phyloP scores from a whole-genome alignment of 2,113 vertebrate genomes.

The Erinaceus europaeus region DNA sequence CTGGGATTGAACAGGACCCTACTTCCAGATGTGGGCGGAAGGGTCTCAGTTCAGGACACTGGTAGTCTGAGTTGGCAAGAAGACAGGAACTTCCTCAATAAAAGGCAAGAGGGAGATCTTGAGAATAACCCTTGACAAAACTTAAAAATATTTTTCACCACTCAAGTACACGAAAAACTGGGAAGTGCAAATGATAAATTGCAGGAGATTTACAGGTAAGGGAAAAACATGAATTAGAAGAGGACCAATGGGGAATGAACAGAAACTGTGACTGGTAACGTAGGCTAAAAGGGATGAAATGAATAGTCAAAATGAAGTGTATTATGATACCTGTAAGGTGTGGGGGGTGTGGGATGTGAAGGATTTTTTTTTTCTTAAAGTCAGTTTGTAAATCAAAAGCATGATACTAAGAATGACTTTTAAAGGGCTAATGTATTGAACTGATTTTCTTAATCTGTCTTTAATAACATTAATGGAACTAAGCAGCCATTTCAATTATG shows the following conservation, averaged over 20 bases:
- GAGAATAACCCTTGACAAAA: neutral
- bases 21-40: neutral
- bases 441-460: constrained; percentile 70
- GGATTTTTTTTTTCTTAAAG: neutral
- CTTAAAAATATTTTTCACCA: neutral
- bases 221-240: neutral
- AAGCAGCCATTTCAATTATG: constrained; percentile 65
- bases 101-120: neutral
- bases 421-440: constrained; percentile 61
- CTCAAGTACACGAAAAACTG: neutral
- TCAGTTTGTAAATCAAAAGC: constrained; percentile 48
- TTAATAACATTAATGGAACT: constrained; percentile 67
- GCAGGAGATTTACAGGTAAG: neutral
- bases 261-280: neutral
- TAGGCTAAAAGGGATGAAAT: neutral
- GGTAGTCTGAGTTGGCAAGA: neutral
- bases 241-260: neutral
- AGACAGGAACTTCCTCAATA: neutral
- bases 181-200: neutral
- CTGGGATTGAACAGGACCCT: neutral
- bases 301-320: neutral
- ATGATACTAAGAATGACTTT: constrained; percentile 56
- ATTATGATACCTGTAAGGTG: neutral
- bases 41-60: neutral
- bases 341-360: neutral